These are phyloP conservation scores for Philonicus albiceps DNA, from an alignment of 2,888 invertebrate species.

Conservation along the genomic window DNA sequence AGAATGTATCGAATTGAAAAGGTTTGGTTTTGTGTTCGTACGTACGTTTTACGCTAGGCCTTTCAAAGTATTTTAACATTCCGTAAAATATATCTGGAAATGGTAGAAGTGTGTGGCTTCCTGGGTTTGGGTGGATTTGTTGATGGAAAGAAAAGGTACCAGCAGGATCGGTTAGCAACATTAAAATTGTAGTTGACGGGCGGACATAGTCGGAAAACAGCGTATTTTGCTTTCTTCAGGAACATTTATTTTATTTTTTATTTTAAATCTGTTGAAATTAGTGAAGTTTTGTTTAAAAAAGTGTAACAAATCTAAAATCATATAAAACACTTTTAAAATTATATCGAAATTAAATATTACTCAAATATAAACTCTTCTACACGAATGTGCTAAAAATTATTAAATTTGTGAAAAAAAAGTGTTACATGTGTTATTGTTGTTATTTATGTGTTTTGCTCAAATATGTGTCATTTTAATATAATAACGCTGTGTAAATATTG, in stretches of 20 bases:
- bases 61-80: background rate
- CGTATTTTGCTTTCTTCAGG: constrained; percentile 9
- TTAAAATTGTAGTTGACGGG: constrained; percentile 44
- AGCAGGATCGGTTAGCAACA: constrained; percentile 36
- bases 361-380: background rate
- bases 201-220: constrained; percentile 41
- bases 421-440: background rate
- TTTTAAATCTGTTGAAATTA: constrained; percentile 14
- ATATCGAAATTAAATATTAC: background rate
- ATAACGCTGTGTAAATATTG: background rate
- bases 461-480: background rate
- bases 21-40: background rate
- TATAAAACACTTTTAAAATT: background rate
- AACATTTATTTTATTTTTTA: constrained; percentile 16
- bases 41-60: background rate
- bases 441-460: background rate
- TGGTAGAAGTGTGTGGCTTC: background rate
- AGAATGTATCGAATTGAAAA: background rate
- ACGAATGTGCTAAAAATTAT: background rate
- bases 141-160: constrained; percentile 26
- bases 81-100: background rate
- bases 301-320: background rate
- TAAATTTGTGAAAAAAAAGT: background rate
- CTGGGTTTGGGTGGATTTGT: constrained; percentile 31
- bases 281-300: background rate